phyloP scores from a whole-genome alignment of 2,888 invertebrate genomes.

The Nomada flava region DNA sequence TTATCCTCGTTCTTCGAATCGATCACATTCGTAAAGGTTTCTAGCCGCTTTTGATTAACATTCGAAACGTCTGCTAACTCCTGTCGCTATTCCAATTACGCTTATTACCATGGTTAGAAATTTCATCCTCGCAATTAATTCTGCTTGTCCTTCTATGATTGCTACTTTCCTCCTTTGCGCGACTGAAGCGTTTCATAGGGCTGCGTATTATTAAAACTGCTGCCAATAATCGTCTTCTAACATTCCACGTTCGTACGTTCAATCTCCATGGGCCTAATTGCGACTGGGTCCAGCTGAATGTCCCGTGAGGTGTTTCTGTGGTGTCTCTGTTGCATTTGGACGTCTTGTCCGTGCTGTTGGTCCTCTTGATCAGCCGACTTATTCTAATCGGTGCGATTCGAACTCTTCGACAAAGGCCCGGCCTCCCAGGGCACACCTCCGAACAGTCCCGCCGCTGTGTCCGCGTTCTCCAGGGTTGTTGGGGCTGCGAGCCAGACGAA shows the following conservation, averaged over 20 bases:
- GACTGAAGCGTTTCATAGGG: no score
- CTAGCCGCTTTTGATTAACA: not conserved
- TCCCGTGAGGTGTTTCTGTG: constrained; percentile 43
- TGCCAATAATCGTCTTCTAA: not conserved
- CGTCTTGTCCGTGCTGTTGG: not conserved
- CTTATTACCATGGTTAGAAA: not conserved
- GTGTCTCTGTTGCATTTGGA: constrained; percentile 30
- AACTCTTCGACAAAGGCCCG: constrained; percentile 73
- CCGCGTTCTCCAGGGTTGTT: constrained; percentile 81
- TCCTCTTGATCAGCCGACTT: constrained; percentile 13
- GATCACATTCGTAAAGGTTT: not conserved
- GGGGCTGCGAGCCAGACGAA: constrained; percentile 74
- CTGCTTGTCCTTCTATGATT: not conserved
- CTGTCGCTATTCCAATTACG: not conserved
- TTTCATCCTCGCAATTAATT: not conserved
- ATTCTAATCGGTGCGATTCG: constrained; percentile 57
- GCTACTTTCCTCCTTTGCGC: no score
- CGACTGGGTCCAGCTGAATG: constrained; percentile 55
- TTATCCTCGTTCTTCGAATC: not conserved
- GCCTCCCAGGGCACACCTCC: constrained; percentile 81
- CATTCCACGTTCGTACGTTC: not conserved
- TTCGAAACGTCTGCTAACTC: not conserved
- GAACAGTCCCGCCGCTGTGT: constrained; percentile 79
- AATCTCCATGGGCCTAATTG: constrained; percentile 44
- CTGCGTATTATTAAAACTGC: not conserved